These are phyloP conservation scores for Chionomys nivalis DNA, from an alignment of 2,113 vertebrate species.

Conservation along the genomic window DNA sequence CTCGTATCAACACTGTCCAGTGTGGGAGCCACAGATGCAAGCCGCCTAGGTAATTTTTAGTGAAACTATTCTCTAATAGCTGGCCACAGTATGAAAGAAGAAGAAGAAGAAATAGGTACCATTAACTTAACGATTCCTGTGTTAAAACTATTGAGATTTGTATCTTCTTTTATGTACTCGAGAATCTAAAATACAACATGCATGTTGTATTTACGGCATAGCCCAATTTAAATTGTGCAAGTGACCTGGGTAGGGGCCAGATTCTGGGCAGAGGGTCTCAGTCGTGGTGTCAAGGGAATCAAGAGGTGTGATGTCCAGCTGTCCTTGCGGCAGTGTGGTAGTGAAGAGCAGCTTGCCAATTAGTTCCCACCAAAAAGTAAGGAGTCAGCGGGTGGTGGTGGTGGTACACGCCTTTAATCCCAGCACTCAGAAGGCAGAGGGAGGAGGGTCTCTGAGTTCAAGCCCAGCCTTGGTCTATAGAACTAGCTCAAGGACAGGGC, in stretches of 20 bases:
- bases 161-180: not conserved
- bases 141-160: slow-evolving; percentile 19
- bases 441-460: not conserved
- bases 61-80: not conserved
- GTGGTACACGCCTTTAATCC: not conserved
- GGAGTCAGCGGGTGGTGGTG: not conserved
- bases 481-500: not conserved
- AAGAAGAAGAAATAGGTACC: not conserved
- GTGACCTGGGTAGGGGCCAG: not conserved
- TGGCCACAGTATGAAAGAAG: not conserved
- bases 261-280: not conserved
- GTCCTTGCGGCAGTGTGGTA: not conserved
- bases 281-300: not conserved
- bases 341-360: not conserved
- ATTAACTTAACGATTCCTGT: not conserved
- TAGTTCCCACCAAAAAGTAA: not conserved
- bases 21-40: not conserved
- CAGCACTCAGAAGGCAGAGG: not conserved
- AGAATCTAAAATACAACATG: not conserved
- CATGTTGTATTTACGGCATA: not conserved
- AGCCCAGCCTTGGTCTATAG: not conserved
- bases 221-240: not conserved
- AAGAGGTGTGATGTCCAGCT: not conserved
- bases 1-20: not conserved
- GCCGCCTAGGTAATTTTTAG: not conserved